A percentile compares a stretch with the other conserved stretches of the same genome.
Evolutionary conservation across 2,888 invertebrate species (phyloP).

Genomic region (Rhagonycha fulva): DNA sequence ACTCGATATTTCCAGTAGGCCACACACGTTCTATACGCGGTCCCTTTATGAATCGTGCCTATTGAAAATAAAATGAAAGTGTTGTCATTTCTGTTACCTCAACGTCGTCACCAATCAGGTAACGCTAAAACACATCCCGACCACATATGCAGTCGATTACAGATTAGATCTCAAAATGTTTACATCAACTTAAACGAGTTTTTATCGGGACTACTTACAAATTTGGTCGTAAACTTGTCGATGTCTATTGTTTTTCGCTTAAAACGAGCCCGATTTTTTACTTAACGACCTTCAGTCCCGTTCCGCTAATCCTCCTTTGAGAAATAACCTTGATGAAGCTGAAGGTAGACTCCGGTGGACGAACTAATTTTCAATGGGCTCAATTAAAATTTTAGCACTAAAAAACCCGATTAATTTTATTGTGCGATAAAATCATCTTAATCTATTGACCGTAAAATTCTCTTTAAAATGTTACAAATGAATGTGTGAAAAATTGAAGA

Average conservation of each 20-base stretch:
- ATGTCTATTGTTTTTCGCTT: slow-evolving; percentile 27
- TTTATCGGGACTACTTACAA: slow-evolving; percentile 30
- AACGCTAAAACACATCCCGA: slow-evolving; percentile 13
- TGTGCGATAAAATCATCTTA: not conserved
- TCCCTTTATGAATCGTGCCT: slow-evolving; percentile 19
- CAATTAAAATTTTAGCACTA: not conserved
- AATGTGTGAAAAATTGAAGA: not conserved
- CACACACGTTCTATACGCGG: slow-evolving; percentile 32
- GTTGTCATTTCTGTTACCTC: not conserved
- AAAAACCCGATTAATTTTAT: not conserved
- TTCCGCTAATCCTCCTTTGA: slow-evolving; percentile 4
- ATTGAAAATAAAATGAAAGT: not conserved
- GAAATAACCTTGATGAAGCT: slow-evolving; percentile 16
- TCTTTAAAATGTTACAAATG: not conserved
- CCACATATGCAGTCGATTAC: slow-evolving; percentile 27
- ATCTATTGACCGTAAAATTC: not conserved
- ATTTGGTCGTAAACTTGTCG: slow-evolving; percentile 31
- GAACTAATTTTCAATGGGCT: not conserved
- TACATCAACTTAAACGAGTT: slow-evolving; percentile 29
- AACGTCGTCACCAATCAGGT: not conserved
- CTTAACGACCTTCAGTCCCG: slow-evolving; percentile 19
- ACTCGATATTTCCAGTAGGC: slow-evolving; percentile 36
- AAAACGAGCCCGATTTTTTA: slow-evolving; percentile 14
- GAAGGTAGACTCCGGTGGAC: slow-evolving; percentile 14
- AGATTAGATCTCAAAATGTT: slow-evolving; percentile 32